A percentile compares a stretch with the other conserved stretches of the same genome.
Evolutionary conservation across 2,888 invertebrate genomes (phyloP).

Genomic region (Ichneumoninae sp.): DNA sequence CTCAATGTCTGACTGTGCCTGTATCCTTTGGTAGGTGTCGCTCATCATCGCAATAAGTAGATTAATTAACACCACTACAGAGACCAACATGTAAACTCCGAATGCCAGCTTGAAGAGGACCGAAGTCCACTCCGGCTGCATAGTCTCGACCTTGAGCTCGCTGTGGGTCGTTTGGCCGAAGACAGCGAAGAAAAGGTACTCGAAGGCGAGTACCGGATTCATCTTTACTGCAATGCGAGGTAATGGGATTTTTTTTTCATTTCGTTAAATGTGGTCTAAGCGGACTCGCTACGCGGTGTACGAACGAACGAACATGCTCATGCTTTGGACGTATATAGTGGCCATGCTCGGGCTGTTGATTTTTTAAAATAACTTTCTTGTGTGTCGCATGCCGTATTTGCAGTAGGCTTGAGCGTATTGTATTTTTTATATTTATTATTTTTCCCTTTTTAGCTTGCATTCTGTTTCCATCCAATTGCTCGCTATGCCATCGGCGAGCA

Average conservation of each 20-base stretch:
- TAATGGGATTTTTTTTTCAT: slow-evolving; percentile 69
- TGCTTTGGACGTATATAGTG: slow-evolving; percentile 77
- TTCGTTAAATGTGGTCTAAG: slow-evolving; percentile 63
- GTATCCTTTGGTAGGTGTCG: slow-evolving; percentile 99
- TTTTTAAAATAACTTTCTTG: slow-evolving; percentile 56
- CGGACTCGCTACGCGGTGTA: slow-evolving; percentile 70
- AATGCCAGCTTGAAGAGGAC: slow-evolving; percentile 96
- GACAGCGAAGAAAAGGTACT: slow-evolving; percentile 98
- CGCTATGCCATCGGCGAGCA: slow-evolving; percentile 28
- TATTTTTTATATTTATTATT: slow-evolving; percentile 28
- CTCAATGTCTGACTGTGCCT: slow-evolving; percentile 94
- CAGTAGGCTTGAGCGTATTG: slow-evolving; percentile 54
- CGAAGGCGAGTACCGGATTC: slow-evolving; percentile 96
- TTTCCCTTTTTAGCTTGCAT: slow-evolving; percentile 34
- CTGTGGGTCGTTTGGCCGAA: slow-evolving; percentile 97
- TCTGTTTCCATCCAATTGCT: slow-evolving; percentile 43
- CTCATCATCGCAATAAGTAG: slow-evolving; percentile 99
- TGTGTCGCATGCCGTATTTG: slow-evolving; percentile 65
- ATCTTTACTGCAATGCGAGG: slow-evolving; percentile 89
- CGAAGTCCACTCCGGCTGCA: slow-evolving; percentile 93
- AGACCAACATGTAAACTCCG: slow-evolving; percentile 99
- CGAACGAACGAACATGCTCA: slow-evolving; percentile 82
- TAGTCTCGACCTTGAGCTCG: slow-evolving; percentile 91
- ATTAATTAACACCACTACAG: slow-evolving; percentile 98
- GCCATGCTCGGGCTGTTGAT: slow-evolving; percentile 77